phyloP scores from a whole-genome alignment of 2,797 vertebrate species.

The Falco columbarius region DNA sequence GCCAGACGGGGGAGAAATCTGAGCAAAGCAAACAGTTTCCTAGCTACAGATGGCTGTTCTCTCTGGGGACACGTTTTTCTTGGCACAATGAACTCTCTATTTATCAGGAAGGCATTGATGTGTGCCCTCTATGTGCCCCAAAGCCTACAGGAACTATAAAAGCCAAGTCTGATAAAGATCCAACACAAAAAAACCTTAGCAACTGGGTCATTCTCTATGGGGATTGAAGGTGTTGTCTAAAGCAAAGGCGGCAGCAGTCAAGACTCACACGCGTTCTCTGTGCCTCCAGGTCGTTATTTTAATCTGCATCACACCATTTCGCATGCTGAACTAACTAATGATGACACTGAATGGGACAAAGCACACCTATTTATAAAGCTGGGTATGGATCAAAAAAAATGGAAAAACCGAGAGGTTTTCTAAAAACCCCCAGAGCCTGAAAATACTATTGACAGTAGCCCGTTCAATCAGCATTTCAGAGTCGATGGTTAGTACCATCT shows the following conservation, averaged over 20 bases:
- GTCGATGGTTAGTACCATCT: constrained; percentile 37
- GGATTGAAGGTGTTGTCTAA: constrained; percentile 23
- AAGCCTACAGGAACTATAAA: not conserved
- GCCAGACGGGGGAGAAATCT: not conserved
- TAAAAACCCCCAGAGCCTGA: not conserved
- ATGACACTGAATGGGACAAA: constrained; percentile 7
- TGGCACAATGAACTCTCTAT: not conserved
- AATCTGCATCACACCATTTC: constrained; percentile 6
- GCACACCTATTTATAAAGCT: constrained; percentile 30
- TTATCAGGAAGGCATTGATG: not conserved
- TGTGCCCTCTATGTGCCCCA: not conserved
- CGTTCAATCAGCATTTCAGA: not conserved
- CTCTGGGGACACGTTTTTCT: not conserved
- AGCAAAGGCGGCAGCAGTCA: not conserved
- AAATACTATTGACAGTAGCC: not conserved
- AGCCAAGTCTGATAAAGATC: not conserved
- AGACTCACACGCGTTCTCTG: not conserved
- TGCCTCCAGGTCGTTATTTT: constrained; percentile 44
- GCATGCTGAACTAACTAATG: not conserved
- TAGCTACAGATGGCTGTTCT: not conserved
- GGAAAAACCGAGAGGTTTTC: constrained; percentile 4
- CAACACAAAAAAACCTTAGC: not conserved
- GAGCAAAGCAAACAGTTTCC: not conserved
- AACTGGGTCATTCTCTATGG: not conserved
- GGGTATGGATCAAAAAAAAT: not conserved